Evolutionary conservation across 2,797 vertebrate species (phyloP), one percentile per base, ranked within the genome.

Genomic region (Falco cherrug): DNA sequence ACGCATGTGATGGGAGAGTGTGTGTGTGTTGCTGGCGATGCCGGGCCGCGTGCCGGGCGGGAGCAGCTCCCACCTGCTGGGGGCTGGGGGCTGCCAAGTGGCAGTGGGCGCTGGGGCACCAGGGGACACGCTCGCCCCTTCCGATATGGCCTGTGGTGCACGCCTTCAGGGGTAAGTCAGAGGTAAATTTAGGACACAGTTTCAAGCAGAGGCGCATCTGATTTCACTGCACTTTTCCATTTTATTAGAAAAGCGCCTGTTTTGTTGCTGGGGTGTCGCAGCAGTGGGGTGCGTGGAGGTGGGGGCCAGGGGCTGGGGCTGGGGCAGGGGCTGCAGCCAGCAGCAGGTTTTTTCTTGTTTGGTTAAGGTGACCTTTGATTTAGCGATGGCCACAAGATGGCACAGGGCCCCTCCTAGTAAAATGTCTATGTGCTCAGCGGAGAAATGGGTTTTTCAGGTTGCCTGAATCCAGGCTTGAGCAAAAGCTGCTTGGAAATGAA

Each of bases 351-450:
- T 59, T 80, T 29, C 22, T 35, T 5, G 9, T 29, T 71, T 63
- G 3, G 6, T 60, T 6, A 3, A 7, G 6, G 39, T 85, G 56
- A 21, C 18, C 22, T 63, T 20, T 20, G 0, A 86, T 86, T 88
- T 16, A 57, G 13, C 35, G 24, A 9, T 4, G 65, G 56, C 92
- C 90, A 89, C 87, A n/a, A 87, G 90, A 41, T 89, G 90, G 92
- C 87, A 48, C 35, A 48, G 50, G 54, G 47, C 11, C 5, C 14
- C 33, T 61, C 73, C 21, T 26, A 16, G 60, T 4, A 5, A 50
- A 17, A 18, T 4, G 19, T 0, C 4, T 14, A 3, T 3, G 16
- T 3, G 8, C 2, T 16, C 50, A 3, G 29, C 0, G 4, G 15
- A 33, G 13, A 24, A 67, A 51, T 3, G 16, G 5, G 0, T 2